Evolutionary conservation across 2,797 vertebrate species (phyloP), one percentile per base, ranked within the genome.

Genomic region (Gobio occitaniae): DNA sequence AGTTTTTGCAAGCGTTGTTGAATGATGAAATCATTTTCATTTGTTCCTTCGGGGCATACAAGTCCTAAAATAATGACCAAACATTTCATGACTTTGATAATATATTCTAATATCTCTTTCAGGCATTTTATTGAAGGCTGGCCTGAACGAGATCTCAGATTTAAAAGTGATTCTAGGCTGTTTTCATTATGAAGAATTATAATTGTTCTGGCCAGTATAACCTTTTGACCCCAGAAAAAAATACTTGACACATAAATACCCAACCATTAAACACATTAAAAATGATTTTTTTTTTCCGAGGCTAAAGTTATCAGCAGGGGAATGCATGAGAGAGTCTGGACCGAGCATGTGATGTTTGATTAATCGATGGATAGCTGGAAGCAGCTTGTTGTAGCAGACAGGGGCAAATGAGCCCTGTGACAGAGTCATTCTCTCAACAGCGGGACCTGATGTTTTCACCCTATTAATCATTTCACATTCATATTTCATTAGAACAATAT

Each of bases 291-390:
- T 50, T 71, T 79, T 48, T 38, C 65, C 1, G 2, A 17, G 54
- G 68, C 66, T 85, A 68, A 79, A 72, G 38, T 38, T 13, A 86
- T 54, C 69, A 79, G 71, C 44, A 69, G 82, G 74, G 74, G 72
- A 84, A 91, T 92, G 78, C 69, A 84, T 84, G 65, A 84, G 86
- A 84, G 72, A 61, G 74, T 78, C 78, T 76, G 59, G 41, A 77
- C 70, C 0, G 75, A 19, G 86, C 93, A 93, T 77, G 80, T 91
- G 93, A 79, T 89, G 77, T 93, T 92, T 86, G 92, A 93, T 91
- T 89, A 92, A 92, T 94, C 91, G 79, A 92, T 94, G 75, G 84
- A 86, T 80, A 81, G 85, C 90, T 84, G 70, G 85, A 84, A 84
- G 86, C 56, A 83, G 70, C 32, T 68, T 86, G 86, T 89, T 89